Evolutionary conservation across 2,888 invertebrate genomes (phyloP).

Genomic region (Drosophila sordidapex): DNA sequence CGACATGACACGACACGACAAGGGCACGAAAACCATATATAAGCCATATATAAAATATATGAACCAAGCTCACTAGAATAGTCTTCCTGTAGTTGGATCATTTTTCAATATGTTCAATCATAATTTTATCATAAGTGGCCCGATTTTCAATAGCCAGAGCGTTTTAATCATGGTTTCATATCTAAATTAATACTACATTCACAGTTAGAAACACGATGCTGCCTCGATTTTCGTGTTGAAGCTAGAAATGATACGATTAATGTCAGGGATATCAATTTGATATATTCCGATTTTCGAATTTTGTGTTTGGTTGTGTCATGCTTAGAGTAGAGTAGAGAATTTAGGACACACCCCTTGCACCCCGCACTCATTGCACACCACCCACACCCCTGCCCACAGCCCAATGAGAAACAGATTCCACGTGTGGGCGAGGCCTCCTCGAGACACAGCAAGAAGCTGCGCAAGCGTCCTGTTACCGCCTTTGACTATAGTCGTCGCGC

Average conservation of each 20-base stretch:
- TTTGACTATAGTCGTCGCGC: slow-evolving; percentile 36
- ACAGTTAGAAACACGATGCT: not conserved
- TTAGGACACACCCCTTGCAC: not conserved
- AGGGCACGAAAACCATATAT: not conserved
- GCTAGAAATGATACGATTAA: not conserved
- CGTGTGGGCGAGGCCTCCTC: slow-evolving; percentile 33
- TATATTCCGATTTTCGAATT: not conserved
- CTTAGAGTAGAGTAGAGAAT: not conserved
- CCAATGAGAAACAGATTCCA: slow-evolving; percentile 31
- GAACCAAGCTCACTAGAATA: not conserved
- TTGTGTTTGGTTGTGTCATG: not conserved
- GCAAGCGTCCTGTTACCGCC: slow-evolving; percentile 54
- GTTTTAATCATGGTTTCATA: not conserved
- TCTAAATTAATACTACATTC: not conserved
- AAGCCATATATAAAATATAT: not conserved
- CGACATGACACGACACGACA: not conserved
- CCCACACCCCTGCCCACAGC: not conserved
- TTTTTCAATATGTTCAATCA: not conserved
- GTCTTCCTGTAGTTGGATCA: not conserved
- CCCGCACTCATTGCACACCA: not conserved
- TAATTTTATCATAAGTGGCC: not conserved
- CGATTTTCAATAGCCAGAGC: not conserved
- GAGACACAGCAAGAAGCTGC: slow-evolving; percentile 31
- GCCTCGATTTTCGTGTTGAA: not conserved
- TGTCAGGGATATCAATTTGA: not conserved